Evolutionary conservation across 53 echinoderm and acorn worm species (phyloP).

Genomic region (Temnopleurus reevesii): DNA sequence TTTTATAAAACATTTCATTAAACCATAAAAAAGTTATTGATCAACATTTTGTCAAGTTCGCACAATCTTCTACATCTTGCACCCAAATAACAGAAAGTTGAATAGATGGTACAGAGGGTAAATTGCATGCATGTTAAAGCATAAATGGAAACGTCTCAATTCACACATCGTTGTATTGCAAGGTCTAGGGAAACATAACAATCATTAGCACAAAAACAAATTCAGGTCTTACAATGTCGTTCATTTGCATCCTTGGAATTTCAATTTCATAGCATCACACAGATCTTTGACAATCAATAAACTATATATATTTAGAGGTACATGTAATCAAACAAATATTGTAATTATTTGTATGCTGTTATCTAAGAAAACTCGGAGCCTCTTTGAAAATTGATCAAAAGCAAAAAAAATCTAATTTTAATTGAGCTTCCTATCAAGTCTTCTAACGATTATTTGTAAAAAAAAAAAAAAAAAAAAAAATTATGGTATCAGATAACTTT

Average conservation of each 20-base stretch:
- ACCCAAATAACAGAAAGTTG: not conserved
- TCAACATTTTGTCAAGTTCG: too few relatives aligned
- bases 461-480: not conserved
- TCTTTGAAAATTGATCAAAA: constrained; percentile 11
- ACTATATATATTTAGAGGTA: not conserved
- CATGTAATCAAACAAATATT: not conserved
- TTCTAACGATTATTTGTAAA: too few relatives aligned
- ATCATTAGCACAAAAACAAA: not conserved
- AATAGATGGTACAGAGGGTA: not conserved
- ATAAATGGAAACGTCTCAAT: not conserved
- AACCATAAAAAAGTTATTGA: too few relatives aligned
- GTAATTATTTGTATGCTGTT: not conserved
- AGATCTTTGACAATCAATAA: not conserved
- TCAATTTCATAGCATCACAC: not conserved
- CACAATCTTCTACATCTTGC: too few relatives aligned
- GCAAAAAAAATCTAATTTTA: not conserved
- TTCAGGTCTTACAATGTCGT: not conserved
- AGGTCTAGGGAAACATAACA: constrained; percentile 16
- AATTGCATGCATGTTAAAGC: not conserved
- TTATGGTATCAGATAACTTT: not conserved
- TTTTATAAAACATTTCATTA: too few relatives aligned
- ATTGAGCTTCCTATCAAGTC: too few relatives aligned
- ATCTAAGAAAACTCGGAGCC: not conserved
- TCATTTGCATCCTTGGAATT: not conserved
- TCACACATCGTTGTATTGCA: constrained; percentile 35